Percentiles rank a stretch among this genome's conserved stretches.
Conservation (phyloP, 2,797 vertebrate species). For the Liparis tanakae region DNA sequence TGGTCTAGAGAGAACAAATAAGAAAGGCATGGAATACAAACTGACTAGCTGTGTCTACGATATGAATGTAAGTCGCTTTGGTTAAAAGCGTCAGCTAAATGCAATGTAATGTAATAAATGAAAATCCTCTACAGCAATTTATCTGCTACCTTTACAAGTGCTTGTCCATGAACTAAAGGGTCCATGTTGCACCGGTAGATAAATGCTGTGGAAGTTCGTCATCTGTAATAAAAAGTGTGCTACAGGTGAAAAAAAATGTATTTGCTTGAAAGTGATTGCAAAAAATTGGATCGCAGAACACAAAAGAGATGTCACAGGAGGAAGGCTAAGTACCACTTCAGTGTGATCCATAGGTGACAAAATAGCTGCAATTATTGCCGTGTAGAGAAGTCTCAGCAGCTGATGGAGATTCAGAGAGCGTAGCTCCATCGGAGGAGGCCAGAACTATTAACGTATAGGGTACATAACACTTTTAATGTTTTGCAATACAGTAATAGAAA, state of each 20-base stretch:
- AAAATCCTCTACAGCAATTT: conserved; percentile 21
- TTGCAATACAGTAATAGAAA: not conserved
- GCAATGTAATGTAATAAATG: too few species aligned
- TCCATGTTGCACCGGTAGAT: conserved; percentile 22
- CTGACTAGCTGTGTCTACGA: too few species aligned
- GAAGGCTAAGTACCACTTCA: conserved; percentile 36
- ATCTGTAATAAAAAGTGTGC: conserved; percentile 27
- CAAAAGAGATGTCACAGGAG: conserved; percentile 43
- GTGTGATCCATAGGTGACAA: conserved; percentile 44
- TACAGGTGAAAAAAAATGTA: conserved; percentile 32
- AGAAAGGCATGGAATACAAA: not conserved
- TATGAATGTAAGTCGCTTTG: too few species aligned
- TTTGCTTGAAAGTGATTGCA: conserved; percentile 27
- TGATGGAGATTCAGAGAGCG: conserved; percentile 21
- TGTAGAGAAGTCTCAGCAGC: conserved; percentile 20
- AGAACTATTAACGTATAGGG: not conserved
- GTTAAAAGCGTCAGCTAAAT: too few species aligned
- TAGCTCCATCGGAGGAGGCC: conserved; percentile 17
- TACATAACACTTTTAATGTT: not conserved
- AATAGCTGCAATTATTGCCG: conserved; percentile 48
- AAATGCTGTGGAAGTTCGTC: conserved; percentile 28
- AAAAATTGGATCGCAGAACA: conserved; percentile 22
- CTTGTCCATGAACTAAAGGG: conserved; percentile 19
- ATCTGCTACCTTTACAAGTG: conserved; percentile 20
- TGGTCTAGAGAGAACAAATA: not conserved